These are phyloP conservation scores for Galleria mellonella DNA, from an alignment of 1,140 invertebrate genomes.

Conservation along the genomic window DNA sequence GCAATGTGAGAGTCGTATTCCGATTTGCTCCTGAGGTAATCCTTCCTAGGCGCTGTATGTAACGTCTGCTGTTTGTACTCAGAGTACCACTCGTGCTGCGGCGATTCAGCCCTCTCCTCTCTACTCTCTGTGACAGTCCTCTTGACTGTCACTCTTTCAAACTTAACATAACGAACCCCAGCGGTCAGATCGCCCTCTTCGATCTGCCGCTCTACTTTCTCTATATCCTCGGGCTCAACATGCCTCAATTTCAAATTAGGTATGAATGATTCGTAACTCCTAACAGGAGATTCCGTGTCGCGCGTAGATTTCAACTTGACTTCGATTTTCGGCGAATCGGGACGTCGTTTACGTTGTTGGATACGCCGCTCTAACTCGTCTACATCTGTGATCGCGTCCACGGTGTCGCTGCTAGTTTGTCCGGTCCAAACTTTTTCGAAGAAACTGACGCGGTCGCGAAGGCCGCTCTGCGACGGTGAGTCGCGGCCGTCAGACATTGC, in stretches of 20 bases:
- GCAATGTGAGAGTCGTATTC: conserved; percentile 92
- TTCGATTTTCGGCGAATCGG: conserved; percentile 73
- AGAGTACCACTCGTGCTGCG: conserved; percentile 67
- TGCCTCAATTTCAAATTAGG: conserved; percentile 52
- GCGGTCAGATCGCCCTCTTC: conserved; percentile 79
- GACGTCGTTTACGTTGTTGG: conserved; percentile 74
- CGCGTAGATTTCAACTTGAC: conserved; percentile 75
- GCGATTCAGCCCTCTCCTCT: conserved; percentile 75
- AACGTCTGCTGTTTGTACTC: conserved; percentile 63
- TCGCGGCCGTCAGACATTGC: conserved; percentile 65
- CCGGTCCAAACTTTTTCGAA: conserved; percentile 85
- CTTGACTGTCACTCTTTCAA: conserved; percentile 79
- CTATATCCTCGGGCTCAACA: conserved; percentile 48
- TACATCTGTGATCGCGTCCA: conserved; percentile 70
- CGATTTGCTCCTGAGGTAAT: conserved; percentile 82
- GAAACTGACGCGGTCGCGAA: conserved; percentile 82
- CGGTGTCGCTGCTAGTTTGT: conserved; percentile 53
- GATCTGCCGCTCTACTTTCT: conserved; percentile 76
- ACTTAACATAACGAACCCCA: conserved; percentile 79
- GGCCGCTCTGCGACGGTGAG: conserved; percentile 73
- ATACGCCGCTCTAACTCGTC: conserved; percentile 77
- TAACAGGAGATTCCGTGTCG: conserved; percentile 63
- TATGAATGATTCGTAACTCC: conserved; percentile 46
- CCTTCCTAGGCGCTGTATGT: conserved; percentile 76
- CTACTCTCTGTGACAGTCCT: conserved; percentile 53